Conservation (phyloP, 2,888 invertebrate genomes). For the Cactoblastis cactorum region DNA sequence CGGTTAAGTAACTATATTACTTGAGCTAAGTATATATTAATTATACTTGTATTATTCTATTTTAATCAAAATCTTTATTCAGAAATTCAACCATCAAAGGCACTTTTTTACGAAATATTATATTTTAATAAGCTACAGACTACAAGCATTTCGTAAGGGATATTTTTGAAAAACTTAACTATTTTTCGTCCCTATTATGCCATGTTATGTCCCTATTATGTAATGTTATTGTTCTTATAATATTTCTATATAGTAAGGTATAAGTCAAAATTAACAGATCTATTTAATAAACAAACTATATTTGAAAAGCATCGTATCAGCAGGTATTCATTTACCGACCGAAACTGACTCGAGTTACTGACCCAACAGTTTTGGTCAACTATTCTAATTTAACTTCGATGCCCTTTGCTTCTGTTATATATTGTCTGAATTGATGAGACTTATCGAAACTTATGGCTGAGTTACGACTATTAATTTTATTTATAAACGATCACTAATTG, state of each 20-base stretch:
- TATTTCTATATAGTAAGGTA: neutral
- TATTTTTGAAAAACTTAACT: too few relatives aligned
- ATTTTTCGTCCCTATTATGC: too few relatives aligned
- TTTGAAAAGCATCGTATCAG: neutral
- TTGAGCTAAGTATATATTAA: too few relatives aligned
- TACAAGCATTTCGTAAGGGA: too few relatives aligned
- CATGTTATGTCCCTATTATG: too few relatives aligned
- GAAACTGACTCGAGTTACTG: constrained; percentile 41
- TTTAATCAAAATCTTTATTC: too few relatives aligned
- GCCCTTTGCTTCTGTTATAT: constrained; percentile 43
- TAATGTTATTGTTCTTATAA: too few relatives aligned
- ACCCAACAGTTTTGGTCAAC: constrained; percentile 37
- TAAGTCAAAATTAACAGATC: neutral
- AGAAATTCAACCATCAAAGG: too few relatives aligned
- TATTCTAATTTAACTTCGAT: constrained; percentile 52
- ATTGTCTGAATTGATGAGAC: constrained; percentile 33
- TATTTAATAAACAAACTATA: constrained; percentile 19
- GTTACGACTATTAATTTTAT: constrained; percentile 22
- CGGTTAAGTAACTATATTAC: too few relatives aligned
- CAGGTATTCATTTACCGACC: constrained; percentile 42
- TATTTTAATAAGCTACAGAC: too few relatives aligned
- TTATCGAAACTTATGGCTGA: constrained; percentile 24
- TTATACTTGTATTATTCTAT: too few relatives aligned
- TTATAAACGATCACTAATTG: neutral
- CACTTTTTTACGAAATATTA: too few relatives aligned